Evolutionary conservation across 2,113 vertebrate species (phyloP).

Genomic region (Oreotrochilus melanogaster): DNA sequence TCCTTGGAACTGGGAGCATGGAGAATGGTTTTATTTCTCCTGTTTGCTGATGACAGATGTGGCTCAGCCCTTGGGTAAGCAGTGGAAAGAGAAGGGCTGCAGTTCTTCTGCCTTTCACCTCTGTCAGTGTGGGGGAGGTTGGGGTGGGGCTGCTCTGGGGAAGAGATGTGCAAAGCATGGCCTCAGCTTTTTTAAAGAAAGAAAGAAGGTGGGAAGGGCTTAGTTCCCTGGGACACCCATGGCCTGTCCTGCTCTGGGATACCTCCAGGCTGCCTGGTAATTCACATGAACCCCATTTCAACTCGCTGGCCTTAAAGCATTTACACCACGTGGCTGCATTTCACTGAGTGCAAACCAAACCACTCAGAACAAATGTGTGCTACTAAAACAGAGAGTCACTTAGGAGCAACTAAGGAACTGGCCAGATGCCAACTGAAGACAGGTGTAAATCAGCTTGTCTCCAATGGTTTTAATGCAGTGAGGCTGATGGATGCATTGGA

Average conservation of each 20-base stretch:
- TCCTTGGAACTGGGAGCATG: neutral
- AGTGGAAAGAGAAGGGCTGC: neutral
- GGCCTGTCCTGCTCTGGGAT: neutral
- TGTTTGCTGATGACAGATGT: neutral
- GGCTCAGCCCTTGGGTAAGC: neutral
- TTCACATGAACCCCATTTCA: accelerated
- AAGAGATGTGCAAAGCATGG: neutral
- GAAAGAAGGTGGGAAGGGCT: neutral
- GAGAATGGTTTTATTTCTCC: neutral
- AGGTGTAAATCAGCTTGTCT: neutral
- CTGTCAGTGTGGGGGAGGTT: neutral
- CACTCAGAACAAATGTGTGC: accelerated
- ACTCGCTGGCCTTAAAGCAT: neutral
- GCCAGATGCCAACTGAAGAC: neutral
- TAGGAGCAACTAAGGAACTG: neutral
- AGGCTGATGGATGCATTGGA: neutral
- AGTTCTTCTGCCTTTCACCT: neutral
- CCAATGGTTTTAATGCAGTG: neutral
- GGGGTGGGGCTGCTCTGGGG: neutral
- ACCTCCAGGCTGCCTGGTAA: neutral
- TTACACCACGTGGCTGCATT: neutral
- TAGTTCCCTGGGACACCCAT: neutral
- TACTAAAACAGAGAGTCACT: neutral
- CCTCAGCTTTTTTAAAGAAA: neutral
- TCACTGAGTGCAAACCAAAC: neutral